Percentiles rank a stretch among this genome's conserved stretches.
Conservation (phyloP, 2,888 invertebrate genomes). For the Mythimna pallens region DNA sequence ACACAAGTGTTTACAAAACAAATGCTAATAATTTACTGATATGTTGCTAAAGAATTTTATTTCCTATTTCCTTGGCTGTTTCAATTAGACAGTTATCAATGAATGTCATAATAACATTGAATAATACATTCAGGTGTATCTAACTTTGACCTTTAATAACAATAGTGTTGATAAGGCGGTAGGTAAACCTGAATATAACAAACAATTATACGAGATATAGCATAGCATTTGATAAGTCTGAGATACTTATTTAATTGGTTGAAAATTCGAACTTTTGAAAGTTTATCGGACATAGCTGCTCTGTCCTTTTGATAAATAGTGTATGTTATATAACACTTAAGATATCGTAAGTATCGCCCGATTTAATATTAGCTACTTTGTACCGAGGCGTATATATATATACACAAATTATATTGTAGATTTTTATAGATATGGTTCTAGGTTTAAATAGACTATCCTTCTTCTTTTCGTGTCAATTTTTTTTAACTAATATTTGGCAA, state of each 20-base stretch:
- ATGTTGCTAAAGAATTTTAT: conserved; percentile 71
- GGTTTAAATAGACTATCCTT: neutral
- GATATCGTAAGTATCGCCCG: conserved; percentile 42
- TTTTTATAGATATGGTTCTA: neutral
- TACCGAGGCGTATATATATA: conserved; percentile 12
- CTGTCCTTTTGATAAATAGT: conserved; percentile 52
- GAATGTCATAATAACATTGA: conserved; percentile 61
- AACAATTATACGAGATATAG: conserved; percentile 36
- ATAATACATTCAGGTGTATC: conserved; percentile 50
- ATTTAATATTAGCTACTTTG: conserved; percentile 49
- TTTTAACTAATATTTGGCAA: no score
- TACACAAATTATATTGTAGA: neutral
- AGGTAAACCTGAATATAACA: conserved; percentile 27
- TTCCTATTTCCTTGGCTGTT: conserved; percentile 74
- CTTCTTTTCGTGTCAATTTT: no score
- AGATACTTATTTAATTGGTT: conserved; percentile 51
- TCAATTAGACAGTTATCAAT: conserved; percentile 60
- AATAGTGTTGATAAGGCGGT: conserved; percentile 52
- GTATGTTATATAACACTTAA: conserved; percentile 46
- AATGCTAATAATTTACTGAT: conserved; percentile 78
- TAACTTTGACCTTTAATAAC: conserved; percentile 59
- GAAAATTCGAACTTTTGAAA: conserved; percentile 51
- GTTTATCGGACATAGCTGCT: conserved; percentile 49
- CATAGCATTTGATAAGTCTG: conserved; percentile 38
- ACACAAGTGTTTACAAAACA: conserved; percentile 84